Evolutionary conservation across 2,797 vertebrate species (phyloP).

Genomic region (Crocodylus rhombifer): DNA sequence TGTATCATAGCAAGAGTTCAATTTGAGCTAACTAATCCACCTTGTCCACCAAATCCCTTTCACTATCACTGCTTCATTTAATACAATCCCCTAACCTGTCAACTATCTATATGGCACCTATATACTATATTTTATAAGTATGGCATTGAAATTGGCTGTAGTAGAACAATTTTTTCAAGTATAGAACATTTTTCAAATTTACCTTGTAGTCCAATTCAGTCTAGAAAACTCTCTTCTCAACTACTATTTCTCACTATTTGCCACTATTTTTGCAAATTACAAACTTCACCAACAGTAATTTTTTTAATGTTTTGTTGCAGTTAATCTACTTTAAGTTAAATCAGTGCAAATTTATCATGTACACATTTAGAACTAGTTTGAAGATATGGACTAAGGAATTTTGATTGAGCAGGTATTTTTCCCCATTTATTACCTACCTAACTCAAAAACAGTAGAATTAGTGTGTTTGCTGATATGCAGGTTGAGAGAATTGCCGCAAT

Average conservation of each 20-base stretch:
- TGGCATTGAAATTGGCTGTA: neutral
- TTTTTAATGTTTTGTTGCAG: neutral
- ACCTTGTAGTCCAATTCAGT: neutral
- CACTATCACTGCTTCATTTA: neutral
- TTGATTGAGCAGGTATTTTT: neutral
- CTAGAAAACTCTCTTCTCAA: neutral
- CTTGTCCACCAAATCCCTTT: neutral
- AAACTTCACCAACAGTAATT: neutral
- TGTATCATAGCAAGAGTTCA: neutral
- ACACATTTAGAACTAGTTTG: neutral
- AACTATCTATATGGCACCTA: neutral
- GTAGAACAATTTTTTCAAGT: neutral
- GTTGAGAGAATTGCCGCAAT: neutral
- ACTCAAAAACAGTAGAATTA: neutral
- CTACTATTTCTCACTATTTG: neutral
- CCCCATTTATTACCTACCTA: neutral
- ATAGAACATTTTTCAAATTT: neutral
- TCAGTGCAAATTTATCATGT: neutral
- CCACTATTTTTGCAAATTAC: neutral
- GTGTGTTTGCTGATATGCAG: neutral
- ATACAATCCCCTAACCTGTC: neutral
- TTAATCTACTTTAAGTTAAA: neutral
- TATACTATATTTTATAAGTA: neutral
- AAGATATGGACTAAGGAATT: neutral
- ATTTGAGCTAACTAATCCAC: neutral